These are phyloP conservation scores for Orchesella flavescens DNA, from an alignment of 2,888 invertebrate genomes.

Conservation along the genomic window DNA sequence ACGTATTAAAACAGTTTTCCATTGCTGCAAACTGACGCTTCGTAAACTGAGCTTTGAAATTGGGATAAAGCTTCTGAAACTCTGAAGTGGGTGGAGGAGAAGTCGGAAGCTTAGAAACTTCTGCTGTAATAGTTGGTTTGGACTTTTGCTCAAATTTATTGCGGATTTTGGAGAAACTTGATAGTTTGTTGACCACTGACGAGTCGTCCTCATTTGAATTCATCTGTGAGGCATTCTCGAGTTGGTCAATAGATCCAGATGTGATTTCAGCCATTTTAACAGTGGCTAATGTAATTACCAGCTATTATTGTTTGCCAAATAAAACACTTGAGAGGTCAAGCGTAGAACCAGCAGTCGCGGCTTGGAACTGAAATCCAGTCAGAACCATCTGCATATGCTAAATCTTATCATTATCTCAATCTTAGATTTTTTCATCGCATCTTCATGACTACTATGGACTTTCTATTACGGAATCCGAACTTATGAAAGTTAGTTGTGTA, in stretches of 20 bases:
- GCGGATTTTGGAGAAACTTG: constrained; percentile 28
- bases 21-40: constrained; percentile 33
- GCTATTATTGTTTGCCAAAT: too few species aligned
- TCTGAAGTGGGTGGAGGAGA: not conserved
- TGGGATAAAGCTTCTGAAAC: constrained; percentile 35
- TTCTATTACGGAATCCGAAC: too few species aligned
- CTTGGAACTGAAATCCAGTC: too few species aligned
- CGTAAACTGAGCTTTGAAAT: constrained; percentile 5
- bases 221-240: not conserved
- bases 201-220: not conserved
- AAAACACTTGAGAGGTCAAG: too few species aligned
- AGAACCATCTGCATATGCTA: too few species aligned
- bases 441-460: too few species aligned
- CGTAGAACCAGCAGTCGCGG: too few species aligned
- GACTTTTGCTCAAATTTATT: constrained; percentile 26
- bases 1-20: constrained; percentile 28
- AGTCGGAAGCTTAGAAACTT: not conserved
- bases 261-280: not conserved
- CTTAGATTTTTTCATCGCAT: too few species aligned
- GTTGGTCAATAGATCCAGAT: not conserved
- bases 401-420: too few species aligned
- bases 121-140: not conserved
- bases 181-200: not conserved
- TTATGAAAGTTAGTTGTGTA: too few species aligned
- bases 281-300: too few species aligned